Base-by-base conservation (phyloP, 2,888 invertebrate genomes). In the Therioaphis trifolii region DNA sequence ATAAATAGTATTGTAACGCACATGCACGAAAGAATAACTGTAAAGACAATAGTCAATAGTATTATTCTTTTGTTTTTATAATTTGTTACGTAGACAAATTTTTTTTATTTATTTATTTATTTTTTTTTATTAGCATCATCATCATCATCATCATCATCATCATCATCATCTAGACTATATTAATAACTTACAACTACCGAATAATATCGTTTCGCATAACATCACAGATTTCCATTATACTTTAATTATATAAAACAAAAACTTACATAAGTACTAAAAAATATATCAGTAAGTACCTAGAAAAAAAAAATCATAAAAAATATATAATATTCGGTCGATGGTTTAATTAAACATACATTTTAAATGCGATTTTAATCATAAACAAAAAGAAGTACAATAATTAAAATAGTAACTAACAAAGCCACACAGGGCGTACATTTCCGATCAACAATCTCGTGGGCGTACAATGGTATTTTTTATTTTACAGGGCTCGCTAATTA, bases 211-310 rank as follows among this genome's bases (percentile, higher is more conserved):
- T 78, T 82, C 49, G 61, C 72, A 52, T 66, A 72, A 82, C 82
- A 82, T 82, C 82, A 82, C 82, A 82, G 82, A 72, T 82, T 66
- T 82, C 74, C 24, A 74, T 63, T 74, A 61, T 61, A 82, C 55
- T 52, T 74, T 82, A 82, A 69, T 74, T 74, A 82, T 49, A 82
- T 52, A 63, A 82, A 82, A 63, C 74, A 80, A 80, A 78, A 71
- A 66, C 74, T 74, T 82, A 74, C 18, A 35, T 35, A 35, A 35
- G 35, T 35, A 52, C 71, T 79, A 79, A 58, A 63, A 61, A 61
- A 40, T 43, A 61, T n/a, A 35, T 29, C 4, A 11, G 49, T 46
- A 72, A 14, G n/a, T 29, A 77, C 66, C 66, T 74, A 29, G 18
- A 58, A 14, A 55, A 12, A 46, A 58, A 29, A 58, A 40, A 52